These are phyloP conservation scores for Geococcyx californianus DNA, from an alignment of 2,113 vertebrate genomes.

Conservation along the genomic window DNA sequence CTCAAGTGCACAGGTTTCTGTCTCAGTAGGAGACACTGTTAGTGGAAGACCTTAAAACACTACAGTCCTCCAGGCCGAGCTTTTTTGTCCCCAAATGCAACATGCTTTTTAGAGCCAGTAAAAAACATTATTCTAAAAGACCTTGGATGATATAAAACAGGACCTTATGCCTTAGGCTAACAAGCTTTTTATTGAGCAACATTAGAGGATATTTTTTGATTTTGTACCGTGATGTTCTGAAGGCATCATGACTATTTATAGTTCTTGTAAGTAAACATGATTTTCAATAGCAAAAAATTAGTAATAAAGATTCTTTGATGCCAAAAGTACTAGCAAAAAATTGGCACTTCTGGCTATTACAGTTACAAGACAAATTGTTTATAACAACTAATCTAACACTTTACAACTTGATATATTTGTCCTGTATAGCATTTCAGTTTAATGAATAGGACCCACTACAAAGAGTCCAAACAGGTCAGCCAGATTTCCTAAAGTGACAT, in stretches of 20 bases:
- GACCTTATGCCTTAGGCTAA: constrained; percentile 52
- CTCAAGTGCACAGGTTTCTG: constrained; percentile 57
- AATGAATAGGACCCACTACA: constrained; percentile 31
- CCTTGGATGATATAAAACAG: constrained; percentile 42
- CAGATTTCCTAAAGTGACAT: constrained; percentile 46
- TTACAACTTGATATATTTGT: constrained; percentile 57
- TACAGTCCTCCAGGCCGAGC: constrained; percentile 60
- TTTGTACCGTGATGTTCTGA: constrained; percentile 69
- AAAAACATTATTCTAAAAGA: constrained; percentile 49
- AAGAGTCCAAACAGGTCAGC: constrained; percentile 29
- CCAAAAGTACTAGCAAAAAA: constrained; percentile 67
- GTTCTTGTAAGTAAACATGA: constrained; percentile 65
- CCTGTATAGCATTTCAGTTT: constrained; percentile 53
- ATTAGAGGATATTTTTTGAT: constrained; percentile 35
- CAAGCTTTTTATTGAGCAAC: constrained; percentile 66
- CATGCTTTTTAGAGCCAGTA: constrained; percentile 54
- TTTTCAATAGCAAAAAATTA: constrained; percentile 66
- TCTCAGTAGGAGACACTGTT: constrained; percentile 73
- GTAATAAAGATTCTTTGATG: constrained; percentile 62
- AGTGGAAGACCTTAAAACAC: constrained; percentile 74
- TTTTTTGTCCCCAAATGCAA: constrained; percentile 48
- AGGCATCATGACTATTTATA: constrained; percentile 59
- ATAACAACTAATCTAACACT: constrained; percentile 53
- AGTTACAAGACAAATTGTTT: constrained; percentile 57
- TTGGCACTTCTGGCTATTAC: constrained; percentile 69